phyloP scores from a whole-genome alignment of 2,888 invertebrate species.

The Sericinus montela region DNA sequence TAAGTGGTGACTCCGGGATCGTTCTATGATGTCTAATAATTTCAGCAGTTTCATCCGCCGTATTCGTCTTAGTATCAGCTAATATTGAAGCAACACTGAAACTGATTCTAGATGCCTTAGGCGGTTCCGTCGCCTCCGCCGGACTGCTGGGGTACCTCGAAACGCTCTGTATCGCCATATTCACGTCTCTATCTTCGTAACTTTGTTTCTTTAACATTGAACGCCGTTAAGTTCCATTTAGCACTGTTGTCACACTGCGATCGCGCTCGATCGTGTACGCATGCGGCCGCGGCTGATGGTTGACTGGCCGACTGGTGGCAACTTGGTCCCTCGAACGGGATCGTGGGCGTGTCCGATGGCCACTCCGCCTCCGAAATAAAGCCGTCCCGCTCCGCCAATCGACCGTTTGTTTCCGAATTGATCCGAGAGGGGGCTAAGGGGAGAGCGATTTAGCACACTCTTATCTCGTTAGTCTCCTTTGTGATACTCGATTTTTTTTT shows the following conservation, averaged over 20 bases:
- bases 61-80: conserved; percentile 86
- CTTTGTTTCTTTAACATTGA: conserved; percentile 82
- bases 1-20: conserved; percentile 68
- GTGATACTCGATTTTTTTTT: conserved; percentile 76
- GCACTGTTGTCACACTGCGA: conserved; percentile 58
- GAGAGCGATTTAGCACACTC: conserved; percentile 77
- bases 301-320: conserved; percentile 56
- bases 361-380: conserved; percentile 32
- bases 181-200: conserved; percentile 78
- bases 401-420: conserved; percentile 64
- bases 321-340: conserved; percentile 43
- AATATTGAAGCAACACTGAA: conserved; percentile 94
- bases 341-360: conserved; percentile 35
- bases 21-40: conserved; percentile 74
- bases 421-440: conserved; percentile 68
- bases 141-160: conserved; percentile 83
- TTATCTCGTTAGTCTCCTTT: conserved; percentile 80
- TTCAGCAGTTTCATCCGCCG: conserved; percentile 64
- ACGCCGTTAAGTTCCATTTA: conserved; percentile 73
- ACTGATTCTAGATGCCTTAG: conserved; percentile 84
- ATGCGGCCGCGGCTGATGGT: conserved; percentile 73
- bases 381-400: conserved; percentile 70
- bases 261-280: conserved; percentile 72
- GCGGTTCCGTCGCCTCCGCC: conserved; percentile 80
- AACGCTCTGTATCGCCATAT: conserved; percentile 84